These are phyloP conservation scores for Potamilus streckersoni DNA, from an alignment of 1,140 invertebrate genomes.

Conservation along the genomic window DNA sequence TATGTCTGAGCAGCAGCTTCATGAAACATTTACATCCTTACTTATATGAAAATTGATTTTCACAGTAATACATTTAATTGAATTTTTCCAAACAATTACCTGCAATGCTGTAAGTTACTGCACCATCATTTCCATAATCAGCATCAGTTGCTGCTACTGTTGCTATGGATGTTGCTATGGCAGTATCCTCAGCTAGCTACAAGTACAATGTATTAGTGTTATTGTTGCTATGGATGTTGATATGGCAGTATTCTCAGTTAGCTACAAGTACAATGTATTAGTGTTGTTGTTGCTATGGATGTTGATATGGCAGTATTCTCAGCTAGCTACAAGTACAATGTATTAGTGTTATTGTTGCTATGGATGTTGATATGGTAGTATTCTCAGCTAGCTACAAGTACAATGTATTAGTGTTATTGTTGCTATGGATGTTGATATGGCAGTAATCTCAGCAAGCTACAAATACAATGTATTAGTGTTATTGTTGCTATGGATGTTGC, in stretches of 20 bases:
- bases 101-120: constrained; percentile 39
- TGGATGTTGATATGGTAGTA: constrained; percentile 76
- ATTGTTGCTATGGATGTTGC: too few relatives aligned
- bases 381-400: constrained; percentile 37
- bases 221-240: too few relatives aligned
- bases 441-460: constrained; percentile 28
- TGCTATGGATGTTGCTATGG: constrained; percentile 22
- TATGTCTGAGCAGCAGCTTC: not conserved
- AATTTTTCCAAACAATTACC: constrained; percentile 12
- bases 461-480: not conserved
- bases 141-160: constrained; percentile 39
- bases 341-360: constrained; percentile 83
- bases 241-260: too few relatives aligned
- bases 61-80: too few relatives aligned
- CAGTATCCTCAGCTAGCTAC: constrained; percentile 28
- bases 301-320: not conserved
- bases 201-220: not conserved
- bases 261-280: too few relatives aligned
- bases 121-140: constrained; percentile 35
- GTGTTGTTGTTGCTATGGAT: too few relatives aligned
- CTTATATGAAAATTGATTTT: too few relatives aligned
- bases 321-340: constrained; percentile 70
- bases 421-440: constrained; percentile 21
- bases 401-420: constrained; percentile 13
- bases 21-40: not conserved